Conservation (phyloP, 1,140 invertebrate species). For the Zaprionus ghesquierei region DNA sequence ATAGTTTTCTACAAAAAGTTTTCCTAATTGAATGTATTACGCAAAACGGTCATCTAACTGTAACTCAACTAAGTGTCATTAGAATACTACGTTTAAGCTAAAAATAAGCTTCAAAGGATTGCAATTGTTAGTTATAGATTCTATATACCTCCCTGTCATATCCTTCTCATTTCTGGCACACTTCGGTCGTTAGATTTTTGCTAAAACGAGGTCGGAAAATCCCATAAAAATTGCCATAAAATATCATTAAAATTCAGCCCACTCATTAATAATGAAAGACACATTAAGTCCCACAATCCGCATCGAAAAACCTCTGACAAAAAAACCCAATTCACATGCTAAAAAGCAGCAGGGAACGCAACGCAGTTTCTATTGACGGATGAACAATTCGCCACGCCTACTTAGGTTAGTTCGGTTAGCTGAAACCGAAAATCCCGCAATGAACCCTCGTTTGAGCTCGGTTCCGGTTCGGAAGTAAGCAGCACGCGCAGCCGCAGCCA, state of each 20-base stretch:
- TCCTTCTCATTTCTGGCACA: constrained; percentile 23
- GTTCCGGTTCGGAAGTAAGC: constrained; percentile 20
- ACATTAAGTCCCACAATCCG: constrained; percentile 62
- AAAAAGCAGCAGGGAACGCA: constrained; percentile 48
- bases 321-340: constrained; percentile 42
- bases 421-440: constrained; percentile 6
- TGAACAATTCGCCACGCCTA: constrained; percentile 73
- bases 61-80: not conserved
- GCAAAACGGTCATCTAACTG: not conserved
- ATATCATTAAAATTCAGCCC: constrained; percentile 38
- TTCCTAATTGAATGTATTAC: not conserved
- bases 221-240: constrained; percentile 67
- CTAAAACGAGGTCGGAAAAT: constrained; percentile 23
- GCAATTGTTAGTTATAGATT: no score
- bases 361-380: constrained; percentile 71
- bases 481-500: constrained; percentile 61
- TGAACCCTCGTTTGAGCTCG: constrained; percentile 2
- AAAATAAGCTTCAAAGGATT: no score
- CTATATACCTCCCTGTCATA: not conserved
- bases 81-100: not conserved
- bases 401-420: constrained; percentile 52
- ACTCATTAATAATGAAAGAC: constrained; percentile 65
- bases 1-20: constrained; percentile 34
- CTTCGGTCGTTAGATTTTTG: constrained; percentile 39
- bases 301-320: constrained; percentile 22